Evolutionary conservation across 2,797 vertebrate genomes (phyloP).

Genomic region (Momotus momota): DNA sequence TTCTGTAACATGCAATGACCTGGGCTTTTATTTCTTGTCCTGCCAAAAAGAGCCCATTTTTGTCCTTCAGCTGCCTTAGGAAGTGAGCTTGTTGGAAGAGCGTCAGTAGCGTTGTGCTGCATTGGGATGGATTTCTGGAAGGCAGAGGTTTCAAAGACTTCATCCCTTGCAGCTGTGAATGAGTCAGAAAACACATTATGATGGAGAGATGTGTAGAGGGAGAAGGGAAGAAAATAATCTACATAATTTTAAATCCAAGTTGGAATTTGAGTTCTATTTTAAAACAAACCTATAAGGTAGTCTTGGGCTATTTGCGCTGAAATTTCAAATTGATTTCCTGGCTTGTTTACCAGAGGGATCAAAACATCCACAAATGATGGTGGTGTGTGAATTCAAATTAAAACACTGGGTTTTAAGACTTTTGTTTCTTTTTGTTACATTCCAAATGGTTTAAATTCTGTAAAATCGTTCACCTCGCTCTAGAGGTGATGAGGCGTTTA

Average conservation of each 20-base stretch:
- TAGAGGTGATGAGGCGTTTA: background rate
- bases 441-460: background rate
- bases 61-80: background rate
- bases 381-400: background rate
- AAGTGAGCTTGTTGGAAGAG: background rate
- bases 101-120: background rate
- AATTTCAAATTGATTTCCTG: slow-evolving; percentile 31
- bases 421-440: background rate
- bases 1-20: background rate
- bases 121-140: slow-evolving; percentile 14
- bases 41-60: background rate
- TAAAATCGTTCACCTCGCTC: background rate
- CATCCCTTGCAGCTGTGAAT: background rate
- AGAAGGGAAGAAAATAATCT: background rate
- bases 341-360: background rate
- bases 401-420: background rate
- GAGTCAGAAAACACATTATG: slow-evolving; percentile 15
- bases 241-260: slow-evolving; percentile 6
- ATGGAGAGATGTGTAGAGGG: background rate
- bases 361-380: background rate
- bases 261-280: background rate
- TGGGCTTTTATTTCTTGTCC: background rate
- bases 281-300: slow-evolving; percentile 10
- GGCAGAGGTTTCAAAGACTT: background rate
- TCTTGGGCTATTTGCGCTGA: background rate